Percentiles rank a stretch among this genome's conserved stretches.
phyloP scores from a whole-genome alignment of 2,888 invertebrate species.

The Ormyrus nitidulus region DNA sequence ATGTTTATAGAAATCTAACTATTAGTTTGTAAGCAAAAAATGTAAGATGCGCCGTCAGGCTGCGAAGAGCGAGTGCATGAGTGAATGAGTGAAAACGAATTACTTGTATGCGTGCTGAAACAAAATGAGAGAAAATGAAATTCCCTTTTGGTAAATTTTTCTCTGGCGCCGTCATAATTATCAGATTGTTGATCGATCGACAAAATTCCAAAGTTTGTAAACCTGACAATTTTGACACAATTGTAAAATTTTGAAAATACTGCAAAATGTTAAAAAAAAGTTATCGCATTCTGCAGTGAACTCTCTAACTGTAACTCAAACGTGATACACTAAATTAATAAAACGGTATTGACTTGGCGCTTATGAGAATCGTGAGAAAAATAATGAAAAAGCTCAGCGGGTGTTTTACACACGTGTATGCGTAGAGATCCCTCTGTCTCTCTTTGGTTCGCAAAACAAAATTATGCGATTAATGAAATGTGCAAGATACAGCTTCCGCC shows the following conservation, averaged over 20 bases:
- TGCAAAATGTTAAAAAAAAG: slow-evolving; percentile 9
- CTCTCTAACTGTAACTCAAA: slow-evolving; percentile 27
- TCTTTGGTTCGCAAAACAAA: slow-evolving; percentile 56
- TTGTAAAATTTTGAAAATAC: background rate
- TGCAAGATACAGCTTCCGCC: slow-evolving; percentile 38
- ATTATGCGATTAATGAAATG: slow-evolving; percentile 37
- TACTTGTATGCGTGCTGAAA: background rate
- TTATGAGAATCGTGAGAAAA: slow-evolving; percentile 46
- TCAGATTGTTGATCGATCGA: slow-evolving; percentile 4
- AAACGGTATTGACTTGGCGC: slow-evolving; percentile 42
- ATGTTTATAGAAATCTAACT: slow-evolving; percentile 56
- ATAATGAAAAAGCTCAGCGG: slow-evolving; percentile 50
- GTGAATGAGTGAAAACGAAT: slow-evolving; percentile 10
- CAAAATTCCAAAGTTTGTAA: slow-evolving; percentile 19
- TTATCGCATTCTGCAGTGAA: slow-evolving; percentile 2
- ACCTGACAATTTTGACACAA: too few species aligned
- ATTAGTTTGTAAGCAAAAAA: slow-evolving; percentile 61
- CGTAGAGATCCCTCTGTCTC: slow-evolving; percentile 58
- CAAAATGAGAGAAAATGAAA: slow-evolving; percentile 21
- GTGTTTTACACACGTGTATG: slow-evolving; percentile 55
- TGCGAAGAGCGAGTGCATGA: slow-evolving; percentile 15
- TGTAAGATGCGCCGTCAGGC: slow-evolving; percentile 45
- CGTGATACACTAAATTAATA: slow-evolving; percentile 7
- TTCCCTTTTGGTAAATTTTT: slow-evolving; percentile 34
- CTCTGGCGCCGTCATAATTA: slow-evolving; percentile 12